Conservation (phyloP, 2,888 invertebrate genomes). For the Hemistola chrysoprasaria region DNA sequence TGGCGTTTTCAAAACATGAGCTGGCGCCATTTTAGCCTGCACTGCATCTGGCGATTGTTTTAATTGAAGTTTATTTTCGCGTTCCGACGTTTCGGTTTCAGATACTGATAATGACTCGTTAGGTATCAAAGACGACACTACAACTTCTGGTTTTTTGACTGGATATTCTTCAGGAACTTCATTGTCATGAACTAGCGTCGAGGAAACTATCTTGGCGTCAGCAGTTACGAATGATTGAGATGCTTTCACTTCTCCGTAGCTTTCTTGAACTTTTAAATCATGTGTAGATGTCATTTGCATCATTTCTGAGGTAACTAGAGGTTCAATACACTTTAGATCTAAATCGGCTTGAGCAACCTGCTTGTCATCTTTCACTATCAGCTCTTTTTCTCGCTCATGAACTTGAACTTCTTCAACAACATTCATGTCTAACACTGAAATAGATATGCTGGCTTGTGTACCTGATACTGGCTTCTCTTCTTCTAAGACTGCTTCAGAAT, state of each 20-base stretch:
- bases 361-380: slow-evolving; percentile 75
- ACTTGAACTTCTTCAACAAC: slow-evolving; percentile 80
- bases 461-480: slow-evolving; percentile 58
- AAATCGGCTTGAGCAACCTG: slow-evolving; percentile 79
- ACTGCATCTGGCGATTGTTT: slow-evolving; percentile 43
- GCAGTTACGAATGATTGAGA: slow-evolving; percentile 79
- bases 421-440: slow-evolving; percentile 83
- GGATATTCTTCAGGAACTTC: slow-evolving; percentile 70
- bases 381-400: slow-evolving; percentile 85
- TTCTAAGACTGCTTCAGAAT: slow-evolving; percentile 81
- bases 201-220: slow-evolving; percentile 84
- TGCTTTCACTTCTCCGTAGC: slow-evolving; percentile 59
- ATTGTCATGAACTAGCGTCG: slow-evolving; percentile 84
- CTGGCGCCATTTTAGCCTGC: slow-evolving; percentile 46
- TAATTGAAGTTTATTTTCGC: slow-evolving; percentile 80
- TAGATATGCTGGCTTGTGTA: slow-evolving; percentile 68
- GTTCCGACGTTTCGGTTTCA: slow-evolving; percentile 85
- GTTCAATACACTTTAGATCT: slow-evolving; percentile 81
- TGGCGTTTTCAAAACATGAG: slow-evolving; percentile 66
- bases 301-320: slow-evolving; percentile 82
- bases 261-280: slow-evolving; percentile 79
- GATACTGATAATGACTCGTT: slow-evolving; percentile 84
- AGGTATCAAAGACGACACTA: slow-evolving; percentile 77
- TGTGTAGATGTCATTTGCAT: slow-evolving; percentile 61
- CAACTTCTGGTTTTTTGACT: slow-evolving; percentile 49